These are phyloP conservation scores for Ceratina australensis DNA, from an alignment of 1,140 invertebrate species.

Conservation along the genomic window DNA sequence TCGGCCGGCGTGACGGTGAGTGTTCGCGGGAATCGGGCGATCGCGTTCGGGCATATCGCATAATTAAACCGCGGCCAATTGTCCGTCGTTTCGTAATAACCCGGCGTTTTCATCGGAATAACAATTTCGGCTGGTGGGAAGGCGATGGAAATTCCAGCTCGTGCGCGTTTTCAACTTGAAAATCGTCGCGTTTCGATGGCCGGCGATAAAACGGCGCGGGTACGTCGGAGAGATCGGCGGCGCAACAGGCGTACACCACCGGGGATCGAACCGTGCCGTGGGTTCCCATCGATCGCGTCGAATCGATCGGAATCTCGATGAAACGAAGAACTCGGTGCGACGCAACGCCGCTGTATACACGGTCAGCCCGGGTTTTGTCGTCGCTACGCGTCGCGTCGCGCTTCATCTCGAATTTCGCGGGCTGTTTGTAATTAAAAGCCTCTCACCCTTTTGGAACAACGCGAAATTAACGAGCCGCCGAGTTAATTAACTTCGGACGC, in stretches of 20 bases:
- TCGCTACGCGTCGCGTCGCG: not conserved
- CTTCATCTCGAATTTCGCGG: slow-evolving; percentile 15
- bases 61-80: slow-evolving; percentile 16
- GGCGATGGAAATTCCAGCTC: not conserved
- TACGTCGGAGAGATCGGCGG: too few relatives aligned
- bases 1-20: not conserved
- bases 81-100: slow-evolving; percentile 12
- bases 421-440: slow-evolving; percentile 9
- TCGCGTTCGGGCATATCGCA: not conserved
- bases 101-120: slow-evolving; percentile 8
- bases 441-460: not conserved
- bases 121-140: not conserved
- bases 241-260: not conserved
- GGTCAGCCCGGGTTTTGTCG: too few relatives aligned
- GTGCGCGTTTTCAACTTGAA: not conserved
- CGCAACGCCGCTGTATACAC: too few relatives aligned
- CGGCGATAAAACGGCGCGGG: not conserved
- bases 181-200: not conserved
- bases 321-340: not conserved
- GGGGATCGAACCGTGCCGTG: too few relatives aligned
- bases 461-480: slow-evolving; percentile 4
- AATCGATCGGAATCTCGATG: not conserved
- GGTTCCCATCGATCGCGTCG: not conserved
- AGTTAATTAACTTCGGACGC: slow-evolving; percentile 5
- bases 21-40: not conserved